phyloP scores from a whole-genome alignment of 2,888 invertebrate genomes.

The Machimus atricapillus region DNA sequence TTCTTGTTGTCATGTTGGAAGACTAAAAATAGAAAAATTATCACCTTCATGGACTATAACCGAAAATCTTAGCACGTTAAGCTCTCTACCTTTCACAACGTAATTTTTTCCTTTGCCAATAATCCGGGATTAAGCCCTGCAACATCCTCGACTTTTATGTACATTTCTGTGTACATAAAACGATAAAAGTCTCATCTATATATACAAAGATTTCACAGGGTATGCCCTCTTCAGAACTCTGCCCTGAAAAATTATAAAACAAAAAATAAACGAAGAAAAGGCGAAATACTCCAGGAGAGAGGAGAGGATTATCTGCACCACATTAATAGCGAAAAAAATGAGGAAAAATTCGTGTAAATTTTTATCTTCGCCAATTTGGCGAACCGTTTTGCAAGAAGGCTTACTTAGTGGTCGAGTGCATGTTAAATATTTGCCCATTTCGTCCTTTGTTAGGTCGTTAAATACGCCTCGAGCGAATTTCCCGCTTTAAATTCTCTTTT shows the following conservation, averaged over 20 bases:
- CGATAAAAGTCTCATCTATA: neutral
- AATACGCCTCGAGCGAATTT: neutral
- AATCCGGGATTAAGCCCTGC: neutral
- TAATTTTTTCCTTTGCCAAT: neutral
- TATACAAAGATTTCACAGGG: neutral
- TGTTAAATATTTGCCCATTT: neutral
- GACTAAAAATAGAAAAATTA: neutral
- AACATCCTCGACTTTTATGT: neutral
- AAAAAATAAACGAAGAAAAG: neutral
- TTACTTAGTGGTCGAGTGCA: neutral
- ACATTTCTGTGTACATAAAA: neutral
- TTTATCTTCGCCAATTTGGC: neutral
- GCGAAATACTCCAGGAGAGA: neutral
- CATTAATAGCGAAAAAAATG: neutral
- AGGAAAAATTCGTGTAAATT: neutral
- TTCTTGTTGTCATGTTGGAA: too few relatives aligned
- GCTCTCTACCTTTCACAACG: neutral
- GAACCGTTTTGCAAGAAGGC: neutral
- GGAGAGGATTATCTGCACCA: neutral
- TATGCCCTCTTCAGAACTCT: neutral
- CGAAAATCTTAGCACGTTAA: neutral
- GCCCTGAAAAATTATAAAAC: neutral
- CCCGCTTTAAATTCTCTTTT: neutral
- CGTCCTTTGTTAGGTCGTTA: neutral
- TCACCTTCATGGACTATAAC: neutral